Base-by-base conservation (phyloP, 2,797 vertebrate genomes). In the Catamblyrhynchus diadema region DNA sequence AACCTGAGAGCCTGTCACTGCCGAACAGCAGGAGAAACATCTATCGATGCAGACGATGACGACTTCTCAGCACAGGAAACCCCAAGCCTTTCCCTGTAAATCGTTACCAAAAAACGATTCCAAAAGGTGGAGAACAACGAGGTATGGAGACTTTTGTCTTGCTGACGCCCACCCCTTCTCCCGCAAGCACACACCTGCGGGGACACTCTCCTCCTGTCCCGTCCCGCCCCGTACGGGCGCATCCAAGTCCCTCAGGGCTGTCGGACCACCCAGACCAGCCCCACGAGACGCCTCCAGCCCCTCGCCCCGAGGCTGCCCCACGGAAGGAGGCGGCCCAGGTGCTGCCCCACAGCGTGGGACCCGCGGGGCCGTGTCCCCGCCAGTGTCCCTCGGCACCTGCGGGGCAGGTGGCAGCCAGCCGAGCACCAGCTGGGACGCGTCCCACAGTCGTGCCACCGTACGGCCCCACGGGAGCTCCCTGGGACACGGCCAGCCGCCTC, bases 151-250 rank as follows among this genome's bases (percentile, higher is more conserved):
- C 16, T 33, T 70, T 2, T 37, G 19, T 28, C 59, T 9, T 74
- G 39, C 8, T 6, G 53, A 32, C 19, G 42, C 13, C 28, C 62
- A 8, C 6, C 37, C 15, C 33, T 48, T 37, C 41, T 60, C n/a
- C 41, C 3, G 0, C 2, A 3, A 7, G 5, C 41, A 5, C 22
- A 14, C 8, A 72, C 39, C 66, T 77, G 39, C 60, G 2, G 56
- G n/a, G 59, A 45, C 59, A 21, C 66, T 12, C 48, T 12, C 15
- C 45, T 56, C 72, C 64, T 21, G 47, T 33, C n/a, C 51, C 3
- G 4, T 10, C 44, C 65, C 4, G 15, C 30, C 48, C 69, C 6
- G 3, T 1, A 6, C 9, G 8, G 5, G 22, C 0, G 37, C 54
- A 24, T 6, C 32, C 1, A 30, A 37, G 56, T 5, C 64, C 39